Conservation (phyloP, 2,888 invertebrate species). For the Dolichopus griseipennis region DNA sequence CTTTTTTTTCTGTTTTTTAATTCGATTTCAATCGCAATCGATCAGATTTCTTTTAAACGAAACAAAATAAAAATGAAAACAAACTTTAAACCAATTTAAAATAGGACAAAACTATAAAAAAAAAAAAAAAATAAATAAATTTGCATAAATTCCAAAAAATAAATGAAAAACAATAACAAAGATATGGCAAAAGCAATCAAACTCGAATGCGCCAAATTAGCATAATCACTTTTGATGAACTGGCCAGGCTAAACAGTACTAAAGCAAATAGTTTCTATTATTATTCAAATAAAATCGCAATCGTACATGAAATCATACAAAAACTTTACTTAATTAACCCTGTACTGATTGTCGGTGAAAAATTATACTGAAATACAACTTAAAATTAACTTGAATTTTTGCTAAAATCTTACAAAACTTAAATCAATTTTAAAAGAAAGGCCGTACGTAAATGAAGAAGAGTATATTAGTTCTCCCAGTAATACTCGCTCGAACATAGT, state of each 20-base stretch:
- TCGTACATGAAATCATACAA: no score
- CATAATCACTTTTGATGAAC: slow-evolving; percentile 6
- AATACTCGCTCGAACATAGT: no score
- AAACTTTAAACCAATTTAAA: background rate
- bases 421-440: no score
- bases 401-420: no score
- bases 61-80: background rate
- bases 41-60: background rate
- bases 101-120: background rate
- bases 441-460: no score
- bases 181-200: no score
- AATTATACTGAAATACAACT: no score
- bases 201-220: background rate
- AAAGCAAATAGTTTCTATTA: no score
- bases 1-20: background rate
- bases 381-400: no score
- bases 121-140: background rate
- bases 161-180: background rate
- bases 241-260: background rate
- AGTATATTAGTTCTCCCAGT: no score
- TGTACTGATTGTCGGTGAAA: no score
- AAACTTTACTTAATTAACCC: no score
- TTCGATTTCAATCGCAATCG: background rate
- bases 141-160: slow-evolving; percentile 4
- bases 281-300: background rate